A percentile compares a stretch with the other conserved stretches of the same genome.
phyloP scores from a whole-genome alignment of 2,888 invertebrate species.

The Himalopsyche anomala region DNA sequence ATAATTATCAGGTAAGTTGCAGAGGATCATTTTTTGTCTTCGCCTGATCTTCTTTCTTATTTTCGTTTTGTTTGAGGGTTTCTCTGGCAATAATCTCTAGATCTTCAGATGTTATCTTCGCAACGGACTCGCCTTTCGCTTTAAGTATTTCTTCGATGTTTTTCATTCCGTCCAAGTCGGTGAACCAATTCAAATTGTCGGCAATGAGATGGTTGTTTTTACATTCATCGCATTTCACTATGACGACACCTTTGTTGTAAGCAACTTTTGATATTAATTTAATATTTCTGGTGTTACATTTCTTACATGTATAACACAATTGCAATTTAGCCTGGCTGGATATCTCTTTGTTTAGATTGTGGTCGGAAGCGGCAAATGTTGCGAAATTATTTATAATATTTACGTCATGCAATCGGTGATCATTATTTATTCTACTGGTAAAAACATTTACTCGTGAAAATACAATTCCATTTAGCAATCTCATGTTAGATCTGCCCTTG shows the following conservation, averaged over 20 bases:
- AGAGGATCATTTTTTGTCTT: neutral
- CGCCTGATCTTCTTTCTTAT: neutral
- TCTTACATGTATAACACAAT: slow-evolving; percentile 92
- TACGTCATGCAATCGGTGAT: neutral
- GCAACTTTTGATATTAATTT: slow-evolving; percentile 91
- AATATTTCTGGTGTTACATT: slow-evolving; percentile 85
- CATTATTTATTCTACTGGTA: neutral
- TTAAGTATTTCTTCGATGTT: slow-evolving; percentile 95
- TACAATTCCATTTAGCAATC: slow-evolving; percentile 23
- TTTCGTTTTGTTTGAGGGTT: slow-evolving; percentile 66
- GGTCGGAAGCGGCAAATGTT: neutral
- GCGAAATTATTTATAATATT: slow-evolving; percentile 27
- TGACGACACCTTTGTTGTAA: slow-evolving; percentile 93
- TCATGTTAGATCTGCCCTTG: neutral
- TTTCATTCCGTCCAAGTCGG: slow-evolving; percentile 83
- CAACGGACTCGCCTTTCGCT: slow-evolving; percentile 90
- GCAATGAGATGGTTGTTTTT: slow-evolving; percentile 95
- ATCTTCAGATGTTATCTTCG: slow-evolving; percentile 75
- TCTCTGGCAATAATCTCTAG: slow-evolving; percentile 75
- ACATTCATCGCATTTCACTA: slow-evolving; percentile 93
- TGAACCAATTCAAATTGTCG: slow-evolving; percentile 97
- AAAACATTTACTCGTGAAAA: slow-evolving; percentile 69
- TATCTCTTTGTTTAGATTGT: slow-evolving; percentile 68
- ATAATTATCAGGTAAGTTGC: neutral
- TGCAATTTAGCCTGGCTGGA: slow-evolving; percentile 78